These are phyloP conservation scores for Meteorus colon DNA, from an alignment of 2,888 invertebrate species.

Conservation along the genomic window DNA sequence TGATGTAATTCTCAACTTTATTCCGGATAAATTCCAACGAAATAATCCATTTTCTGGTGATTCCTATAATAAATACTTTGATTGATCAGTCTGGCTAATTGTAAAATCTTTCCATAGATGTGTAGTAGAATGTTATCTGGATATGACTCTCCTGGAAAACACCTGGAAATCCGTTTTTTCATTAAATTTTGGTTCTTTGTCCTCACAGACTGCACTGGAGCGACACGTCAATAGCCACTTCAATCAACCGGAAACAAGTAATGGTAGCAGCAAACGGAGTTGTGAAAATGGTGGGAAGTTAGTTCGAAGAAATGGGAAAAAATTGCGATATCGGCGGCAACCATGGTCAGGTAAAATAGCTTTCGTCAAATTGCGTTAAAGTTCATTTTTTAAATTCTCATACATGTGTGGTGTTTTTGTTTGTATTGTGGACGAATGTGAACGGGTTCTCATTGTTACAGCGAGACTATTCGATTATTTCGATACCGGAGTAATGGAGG, in stretches of 20 bases:
- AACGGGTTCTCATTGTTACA: conserved; percentile 73
- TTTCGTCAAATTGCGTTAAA: conserved; percentile 3
- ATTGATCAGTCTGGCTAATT: background rate
- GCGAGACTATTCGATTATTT: conserved; percentile 96
- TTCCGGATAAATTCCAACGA: background rate
- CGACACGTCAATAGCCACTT: conserved; percentile 96
- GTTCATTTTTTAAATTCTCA: background rate
- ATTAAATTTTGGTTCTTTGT: conserved; percentile 44
- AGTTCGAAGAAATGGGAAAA: conserved; percentile 90
- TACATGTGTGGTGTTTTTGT: conserved; percentile 16
- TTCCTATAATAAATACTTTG: too few species aligned
- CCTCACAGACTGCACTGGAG: conserved; percentile 85
- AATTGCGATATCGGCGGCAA: conserved; percentile 88
- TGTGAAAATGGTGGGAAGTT: conserved; percentile 85
- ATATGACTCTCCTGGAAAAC: conserved; percentile 47
- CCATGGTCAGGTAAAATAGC: conserved; percentile 87
- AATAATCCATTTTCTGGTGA: background rate
- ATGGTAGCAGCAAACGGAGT: conserved; percentile 79
- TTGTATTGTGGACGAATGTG: background rate
- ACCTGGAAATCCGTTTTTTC: conserved; percentile 38
- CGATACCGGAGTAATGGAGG: conserved; percentile 94
- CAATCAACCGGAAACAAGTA: conserved; percentile 79
- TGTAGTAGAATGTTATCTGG: conserved; percentile 36
- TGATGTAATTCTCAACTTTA: background rate
- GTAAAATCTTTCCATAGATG: background rate